phyloP scores from a whole-genome alignment of 2,113 vertebrate genomes.

The Ranitomeya imitator region DNA sequence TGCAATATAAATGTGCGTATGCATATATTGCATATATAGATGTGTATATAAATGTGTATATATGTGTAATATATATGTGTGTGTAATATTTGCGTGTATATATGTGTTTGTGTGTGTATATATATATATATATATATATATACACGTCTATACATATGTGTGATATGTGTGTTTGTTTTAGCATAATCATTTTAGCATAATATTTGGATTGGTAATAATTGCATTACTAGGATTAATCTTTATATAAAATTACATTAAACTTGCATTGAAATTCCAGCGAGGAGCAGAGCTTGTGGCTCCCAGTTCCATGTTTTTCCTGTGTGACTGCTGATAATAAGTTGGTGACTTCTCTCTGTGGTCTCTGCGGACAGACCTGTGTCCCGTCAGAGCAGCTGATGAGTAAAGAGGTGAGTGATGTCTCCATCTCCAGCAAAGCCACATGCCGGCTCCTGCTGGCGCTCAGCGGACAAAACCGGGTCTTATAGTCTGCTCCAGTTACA shows the following conservation, averaged over 20 bases:
- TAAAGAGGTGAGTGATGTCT: neutral
- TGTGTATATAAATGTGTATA: neutral
- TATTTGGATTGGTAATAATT: neutral
- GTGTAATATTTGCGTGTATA: too few species aligned
- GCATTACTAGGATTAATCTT: neutral
- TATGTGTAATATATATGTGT: too few species aligned
- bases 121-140: neutral
- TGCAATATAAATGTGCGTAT: neutral
- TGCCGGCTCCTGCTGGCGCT: neutral
- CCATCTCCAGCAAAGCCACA: neutral
- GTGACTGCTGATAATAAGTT: conserved; percentile 17
- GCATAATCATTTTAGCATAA: too few species aligned
- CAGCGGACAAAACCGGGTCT: neutral
- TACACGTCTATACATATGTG: neutral
- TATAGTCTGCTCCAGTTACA: neutral
- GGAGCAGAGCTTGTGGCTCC: neutral
- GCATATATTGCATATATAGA: neutral
- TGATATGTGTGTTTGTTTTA: neutral
- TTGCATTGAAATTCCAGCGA: neutral
- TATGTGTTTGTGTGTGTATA: neutral
- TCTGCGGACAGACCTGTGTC: neutral
- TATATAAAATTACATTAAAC: neutral
- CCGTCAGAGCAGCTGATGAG: neutral
- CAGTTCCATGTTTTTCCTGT: neutral
- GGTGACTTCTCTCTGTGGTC: neutral